Percentiles rank a stretch among this genome's conserved stretches.
phyloP scores from a whole-genome alignment of 1,140 invertebrate species.

The Stegodyphus dumicola region DNA sequence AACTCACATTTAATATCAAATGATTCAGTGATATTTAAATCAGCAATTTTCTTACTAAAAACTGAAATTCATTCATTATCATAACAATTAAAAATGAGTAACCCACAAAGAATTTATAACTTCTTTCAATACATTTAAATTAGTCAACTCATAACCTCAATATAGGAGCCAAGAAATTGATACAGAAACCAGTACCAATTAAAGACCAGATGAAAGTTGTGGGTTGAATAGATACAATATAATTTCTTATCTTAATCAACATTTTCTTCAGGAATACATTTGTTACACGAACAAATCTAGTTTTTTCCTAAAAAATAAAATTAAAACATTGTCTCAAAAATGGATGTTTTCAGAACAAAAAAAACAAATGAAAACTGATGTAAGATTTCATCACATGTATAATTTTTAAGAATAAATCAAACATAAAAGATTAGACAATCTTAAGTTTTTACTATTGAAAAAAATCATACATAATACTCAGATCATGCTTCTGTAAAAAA shows the following conservation, averaged over 20 bases:
- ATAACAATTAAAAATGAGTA: too few relatives aligned
- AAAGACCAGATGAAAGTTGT: constrained; percentile 57
- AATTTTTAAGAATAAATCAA: not conserved
- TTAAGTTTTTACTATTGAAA: not conserved
- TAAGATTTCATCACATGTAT: not conserved
- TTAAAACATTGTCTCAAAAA: not conserved
- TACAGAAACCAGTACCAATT: constrained; percentile 42
- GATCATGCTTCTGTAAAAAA: not conserved
- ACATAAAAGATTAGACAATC: not conserved
- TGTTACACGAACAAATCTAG: constrained; percentile 35
- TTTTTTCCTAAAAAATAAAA: constrained; percentile 43
- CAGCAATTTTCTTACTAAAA: not conserved
- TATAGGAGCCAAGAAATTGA: constrained; percentile 49
- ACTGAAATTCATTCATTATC: not conserved
- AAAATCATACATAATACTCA: not conserved
- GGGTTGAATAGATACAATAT: constrained; percentile 15
- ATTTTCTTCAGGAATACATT: constrained; percentile 47
- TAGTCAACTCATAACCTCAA: constrained; percentile 4
- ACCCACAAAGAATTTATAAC: too few relatives aligned
- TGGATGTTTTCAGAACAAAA: too few relatives aligned
- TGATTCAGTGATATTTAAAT: not conserved
- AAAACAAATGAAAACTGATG: not conserved
- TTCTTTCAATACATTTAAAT: too few relatives aligned
- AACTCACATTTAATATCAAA: too few relatives aligned
- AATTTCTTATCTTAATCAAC: constrained; percentile 18